Evolutionary conservation across 2,113 vertebrate genomes (phyloP), one percentile per base, ranked within the genome.

Genomic region (Anseranas semipalmata): DNA sequence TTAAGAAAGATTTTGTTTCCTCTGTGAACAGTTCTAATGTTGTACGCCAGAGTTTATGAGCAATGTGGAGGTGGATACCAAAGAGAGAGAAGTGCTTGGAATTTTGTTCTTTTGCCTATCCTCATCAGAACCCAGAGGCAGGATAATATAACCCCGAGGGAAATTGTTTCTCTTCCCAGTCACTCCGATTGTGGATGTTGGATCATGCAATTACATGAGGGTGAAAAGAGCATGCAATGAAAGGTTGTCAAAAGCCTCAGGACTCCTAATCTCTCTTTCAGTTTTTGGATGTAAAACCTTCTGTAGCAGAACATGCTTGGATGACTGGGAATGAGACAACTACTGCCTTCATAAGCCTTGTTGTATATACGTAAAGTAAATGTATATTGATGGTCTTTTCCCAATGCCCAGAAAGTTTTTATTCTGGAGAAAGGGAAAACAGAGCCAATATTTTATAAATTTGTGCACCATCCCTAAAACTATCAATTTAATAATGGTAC

Each of bases 181-280:
- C 68, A 10, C 85, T 56, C 46, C 1, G 0, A 25, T 15, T 84
- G 87, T 65, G 83, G 56, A 70, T 95, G 88, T 85, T 93, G 88
- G 72, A 94, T 92, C 89, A 50, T 96, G 89, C 93, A 93, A 96
- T 96, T 96, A 78, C 83, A 52, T 7, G 76, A 82, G 87, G 60
- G 68, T 81, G 41, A 19, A 52, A 81, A n/a, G 73, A 94, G 35
- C 62, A 5, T 2, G 66, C 62, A 70, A 66, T 48, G 86, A 96
- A 92, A 90, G 62, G 80, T 65, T 96, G 96, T 88, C 6, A 37
- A 71, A 92, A 96, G 87, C 95, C 95, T 96, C 82, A 88, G 95
- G 92, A 93, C 85, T 95, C 79, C 82, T 46, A 66, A 71, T 96
- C 60, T 93, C 87, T 77, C 65, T 94, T 59, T 50, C 60, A 91